Percentiles rank a stretch among this genome's conserved stretches.
Conservation (phyloP, 1,140 invertebrate genomes). For the Trachymyrmex cornetzi region DNA sequence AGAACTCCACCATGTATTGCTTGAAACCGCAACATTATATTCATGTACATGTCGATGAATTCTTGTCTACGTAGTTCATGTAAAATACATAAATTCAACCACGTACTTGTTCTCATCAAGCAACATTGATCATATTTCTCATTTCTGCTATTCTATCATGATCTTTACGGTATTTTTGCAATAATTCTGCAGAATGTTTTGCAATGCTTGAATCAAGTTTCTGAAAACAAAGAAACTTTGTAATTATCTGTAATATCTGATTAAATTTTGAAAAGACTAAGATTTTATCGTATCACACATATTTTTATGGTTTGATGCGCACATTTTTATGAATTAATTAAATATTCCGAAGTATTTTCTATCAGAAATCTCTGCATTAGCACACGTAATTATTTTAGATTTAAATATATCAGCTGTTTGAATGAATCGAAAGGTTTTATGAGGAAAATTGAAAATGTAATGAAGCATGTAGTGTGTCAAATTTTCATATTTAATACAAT, state of each 20-base stretch:
- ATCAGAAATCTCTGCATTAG: not conserved
- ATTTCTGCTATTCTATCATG: not conserved
- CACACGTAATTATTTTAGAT: not conserved
- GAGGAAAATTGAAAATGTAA: not conserved
- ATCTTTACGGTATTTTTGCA: not conserved
- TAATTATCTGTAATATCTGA: not conserved
- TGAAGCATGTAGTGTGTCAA: not conserved
- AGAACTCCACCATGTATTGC: too few relatives aligned
- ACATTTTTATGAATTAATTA: not conserved
- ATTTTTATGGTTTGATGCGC: too few relatives aligned
- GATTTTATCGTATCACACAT: not conserved
- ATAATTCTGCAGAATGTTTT: not conserved
- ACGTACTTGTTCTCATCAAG: too few relatives aligned
- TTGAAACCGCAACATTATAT: too few relatives aligned
- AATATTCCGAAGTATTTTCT: not conserved
- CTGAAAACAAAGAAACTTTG: not conserved
- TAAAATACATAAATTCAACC: too few relatives aligned
- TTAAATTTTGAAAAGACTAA: not conserved
- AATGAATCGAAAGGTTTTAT: not conserved
- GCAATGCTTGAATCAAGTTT: not conserved
- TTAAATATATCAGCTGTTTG: not conserved
- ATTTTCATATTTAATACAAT: constrained; percentile 12
- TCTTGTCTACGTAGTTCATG: too few relatives aligned
- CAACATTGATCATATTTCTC: not conserved
- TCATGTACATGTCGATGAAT: too few relatives aligned